Evolutionary conservation across 2,113 vertebrate species (phyloP).

Genomic region (Numenius arquata): DNA sequence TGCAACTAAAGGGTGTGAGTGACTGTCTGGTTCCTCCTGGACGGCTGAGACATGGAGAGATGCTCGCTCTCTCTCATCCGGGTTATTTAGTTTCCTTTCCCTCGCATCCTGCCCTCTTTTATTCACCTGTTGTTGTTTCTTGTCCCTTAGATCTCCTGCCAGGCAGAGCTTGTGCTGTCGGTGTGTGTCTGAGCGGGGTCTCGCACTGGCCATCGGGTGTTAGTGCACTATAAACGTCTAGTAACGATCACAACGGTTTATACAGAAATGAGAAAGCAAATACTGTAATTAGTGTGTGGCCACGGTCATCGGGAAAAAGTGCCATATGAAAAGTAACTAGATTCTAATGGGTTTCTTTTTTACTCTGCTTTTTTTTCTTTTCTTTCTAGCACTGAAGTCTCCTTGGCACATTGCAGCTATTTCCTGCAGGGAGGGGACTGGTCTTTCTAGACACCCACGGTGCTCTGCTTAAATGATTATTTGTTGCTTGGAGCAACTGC

Average conservation of each 20-base stretch:
- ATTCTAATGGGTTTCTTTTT: not conserved
- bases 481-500: conserved; percentile 13
- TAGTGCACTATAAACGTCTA: accelerated
- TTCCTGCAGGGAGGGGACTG: not conserved
- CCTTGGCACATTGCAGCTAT: not conserved
- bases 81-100: not conserved
- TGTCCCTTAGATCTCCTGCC: not conserved
- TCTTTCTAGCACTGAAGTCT: not conserved
- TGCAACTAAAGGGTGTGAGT: not conserved
- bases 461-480: not conserved
- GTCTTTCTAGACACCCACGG: not conserved
- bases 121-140: not conserved
- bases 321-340: not conserved
- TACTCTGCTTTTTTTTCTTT: not conserved
- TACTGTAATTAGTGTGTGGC: not conserved
- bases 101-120: not conserved
- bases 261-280: not conserved
- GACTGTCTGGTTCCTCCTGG: not conserved
- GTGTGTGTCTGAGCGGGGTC: not conserved
- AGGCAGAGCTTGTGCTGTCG: accelerated
- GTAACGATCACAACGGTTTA: accelerated
- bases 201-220: accelerated
- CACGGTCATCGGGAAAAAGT: not conserved
- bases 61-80: not conserved
- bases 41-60: not conserved